These are phyloP conservation scores for Sipunculus nudus DNA, from an alignment of 2,888 invertebrate genomes.

Conservation along the genomic window DNA sequence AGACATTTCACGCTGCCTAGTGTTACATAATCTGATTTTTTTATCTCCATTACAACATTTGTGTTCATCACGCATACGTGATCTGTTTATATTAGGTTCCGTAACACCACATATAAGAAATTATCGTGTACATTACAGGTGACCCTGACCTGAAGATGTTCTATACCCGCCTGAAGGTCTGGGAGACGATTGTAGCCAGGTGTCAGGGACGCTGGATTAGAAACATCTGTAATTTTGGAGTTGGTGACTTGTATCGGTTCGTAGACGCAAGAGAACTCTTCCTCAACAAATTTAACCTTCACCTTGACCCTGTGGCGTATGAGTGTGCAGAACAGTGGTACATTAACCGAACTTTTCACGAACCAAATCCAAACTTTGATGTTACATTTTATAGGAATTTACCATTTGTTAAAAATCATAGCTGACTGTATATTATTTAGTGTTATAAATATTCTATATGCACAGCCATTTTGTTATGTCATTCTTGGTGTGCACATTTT, in stretches of 20 bases:
- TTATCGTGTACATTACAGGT: no score
- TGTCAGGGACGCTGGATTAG: constrained; percentile 53
- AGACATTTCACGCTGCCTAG: no score
- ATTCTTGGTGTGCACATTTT: no score
- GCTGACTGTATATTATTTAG: neutral
- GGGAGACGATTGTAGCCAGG: constrained; percentile 20
- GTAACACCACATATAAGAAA: no score
- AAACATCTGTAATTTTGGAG: constrained; percentile 56
- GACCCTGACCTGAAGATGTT: constrained; percentile 38
- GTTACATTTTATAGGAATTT: constrained; percentile 24
- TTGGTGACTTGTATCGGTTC: constrained; percentile 48
- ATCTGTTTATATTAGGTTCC: no score
- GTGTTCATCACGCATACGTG: no score
- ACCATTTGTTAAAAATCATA: constrained; percentile 20
- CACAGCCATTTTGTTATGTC: no score
- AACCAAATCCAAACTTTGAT: constrained; percentile 15
- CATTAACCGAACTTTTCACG: constrained; percentile 14
- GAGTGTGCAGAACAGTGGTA: constrained; percentile 51
- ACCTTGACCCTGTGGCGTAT: constrained; percentile 47
- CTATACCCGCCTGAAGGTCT: constrained; percentile 31
- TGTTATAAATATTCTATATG: no score
- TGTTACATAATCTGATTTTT: no score
- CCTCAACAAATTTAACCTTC: constrained; percentile 55
- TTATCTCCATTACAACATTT: no score
- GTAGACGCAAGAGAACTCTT: constrained; percentile 47